A percentile compares a stretch with the other conserved stretches of the same genome.
phyloP scores from a whole-genome alignment of 1,140 invertebrate species.

The Aphidius gifuensis region DNA sequence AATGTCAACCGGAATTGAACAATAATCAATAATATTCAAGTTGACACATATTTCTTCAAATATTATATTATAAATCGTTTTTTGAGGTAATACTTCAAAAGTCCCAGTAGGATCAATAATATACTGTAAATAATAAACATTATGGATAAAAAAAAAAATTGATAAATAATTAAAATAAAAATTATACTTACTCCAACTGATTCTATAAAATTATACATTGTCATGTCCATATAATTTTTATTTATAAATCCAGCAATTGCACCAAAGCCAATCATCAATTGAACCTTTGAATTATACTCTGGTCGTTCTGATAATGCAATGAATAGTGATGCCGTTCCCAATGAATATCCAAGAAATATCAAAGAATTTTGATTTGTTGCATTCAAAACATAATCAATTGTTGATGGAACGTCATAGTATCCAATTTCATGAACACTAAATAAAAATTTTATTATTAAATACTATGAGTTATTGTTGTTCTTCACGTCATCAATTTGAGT shows the following conservation, averaged over 20 bases:
- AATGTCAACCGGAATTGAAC: no score
- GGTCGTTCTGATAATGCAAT: not conserved
- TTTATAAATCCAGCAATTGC: not conserved
- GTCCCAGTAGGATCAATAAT: no score
- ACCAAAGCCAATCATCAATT: not conserved
- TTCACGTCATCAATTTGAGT: not conserved
- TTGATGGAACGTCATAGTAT: not conserved
- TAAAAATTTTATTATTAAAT: not conserved
- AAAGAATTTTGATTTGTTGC: not conserved
- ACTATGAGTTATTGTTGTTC: not conserved
- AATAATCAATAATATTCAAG: no score
- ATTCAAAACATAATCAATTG: not conserved
- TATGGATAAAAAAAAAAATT: not conserved
- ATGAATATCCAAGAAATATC: not conserved
- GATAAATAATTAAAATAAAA: not conserved
- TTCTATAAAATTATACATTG: not conserved
- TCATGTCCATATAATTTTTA: not conserved
- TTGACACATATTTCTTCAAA: no score
- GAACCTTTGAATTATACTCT: conserved; percentile 1
- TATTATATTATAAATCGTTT: no score
- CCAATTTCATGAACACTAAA: not conserved
- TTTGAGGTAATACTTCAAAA: no score
- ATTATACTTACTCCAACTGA: not conserved
- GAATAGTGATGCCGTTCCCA: not conserved
- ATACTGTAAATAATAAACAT: no score